Base-by-base conservation (phyloP, 2,797 vertebrate species). In the Rallus crepitans region DNA sequence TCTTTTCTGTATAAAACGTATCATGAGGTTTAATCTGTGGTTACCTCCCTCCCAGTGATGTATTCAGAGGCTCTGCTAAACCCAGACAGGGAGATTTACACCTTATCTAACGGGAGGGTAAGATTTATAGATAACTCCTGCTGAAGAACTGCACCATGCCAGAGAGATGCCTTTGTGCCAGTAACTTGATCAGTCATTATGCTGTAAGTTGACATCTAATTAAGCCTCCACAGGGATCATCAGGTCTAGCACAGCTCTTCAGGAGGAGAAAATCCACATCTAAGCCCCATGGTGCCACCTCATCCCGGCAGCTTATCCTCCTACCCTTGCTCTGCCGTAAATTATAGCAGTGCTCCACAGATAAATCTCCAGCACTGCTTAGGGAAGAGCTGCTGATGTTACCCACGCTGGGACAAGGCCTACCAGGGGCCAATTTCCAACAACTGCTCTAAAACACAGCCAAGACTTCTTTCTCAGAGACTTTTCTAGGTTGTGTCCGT, bases 131-230 rank as follows among this genome's bases (percentile, higher is more conserved):
- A 83, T 90, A 88, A 69, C 76, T 83, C 85, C 87, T 1, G 3
- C 33, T 56, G 45, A 90, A 72, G 65, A 80, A 39, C 40, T 37
- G 28, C 89, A 39, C 37, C 47, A 15, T 63, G 65, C 77, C 77
- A 89, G 78, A 87, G 86, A 87, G 93, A 80, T 33, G 14, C 53
- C 73, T 90, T 63, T 86, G 86, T 92, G 84, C 86, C 37, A 48
- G 91, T 76, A 79, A 94, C 84, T 79, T 82, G 89, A 92, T 91
- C 95, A 59, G 90, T 88, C 87, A 71, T 83, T 89, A 82, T 71
- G 85, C 78, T 87, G 2, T 64, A 59, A 91, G 84, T 5, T 95
- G 93, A 90, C 94, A 94, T 70, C 91, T 94, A 80, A 92, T 95
- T 91, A 95, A 93, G 45, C 86, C 82, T 93, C 86, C 55, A 48